Evolutionary conservation across 2,797 vertebrate species (phyloP).

Genomic region (Melanotaenia trifasciata): DNA sequence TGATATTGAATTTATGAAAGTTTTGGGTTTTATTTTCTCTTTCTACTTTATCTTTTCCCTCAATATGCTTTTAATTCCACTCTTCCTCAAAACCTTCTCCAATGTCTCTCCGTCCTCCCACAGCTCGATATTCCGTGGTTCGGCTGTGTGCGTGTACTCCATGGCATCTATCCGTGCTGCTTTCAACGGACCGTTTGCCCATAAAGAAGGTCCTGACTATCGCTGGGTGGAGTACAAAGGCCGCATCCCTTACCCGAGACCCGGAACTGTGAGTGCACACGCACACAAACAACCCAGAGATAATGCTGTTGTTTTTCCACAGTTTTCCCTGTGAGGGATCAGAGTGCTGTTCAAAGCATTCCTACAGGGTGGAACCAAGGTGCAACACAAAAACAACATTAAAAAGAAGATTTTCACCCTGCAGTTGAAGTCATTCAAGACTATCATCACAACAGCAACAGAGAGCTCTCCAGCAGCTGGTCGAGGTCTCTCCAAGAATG

Average conservation of each 20-base stretch:
- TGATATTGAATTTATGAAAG: neutral
- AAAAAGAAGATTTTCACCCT: neutral
- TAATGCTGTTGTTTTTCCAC: neutral
- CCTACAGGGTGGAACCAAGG: neutral
- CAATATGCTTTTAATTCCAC: accelerated
- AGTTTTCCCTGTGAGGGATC: neutral
- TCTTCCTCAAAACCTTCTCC: too few species aligned
- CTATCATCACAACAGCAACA: neutral
- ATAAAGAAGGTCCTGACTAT: slow-evolving; percentile 87
- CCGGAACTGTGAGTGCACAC: slow-evolving; percentile 84
- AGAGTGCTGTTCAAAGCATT: neutral
- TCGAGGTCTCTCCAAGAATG: neutral
- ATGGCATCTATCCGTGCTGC: slow-evolving; percentile 87
- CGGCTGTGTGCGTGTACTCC: slow-evolving; percentile 87
- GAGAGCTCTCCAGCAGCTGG: neutral
- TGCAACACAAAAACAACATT: neutral
- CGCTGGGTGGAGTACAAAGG: slow-evolving; percentile 90
- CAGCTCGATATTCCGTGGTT: slow-evolving; percentile 87
- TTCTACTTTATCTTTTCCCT: neutral
- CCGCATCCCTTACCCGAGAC: slow-evolving; percentile 88
- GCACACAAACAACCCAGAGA: neutral
- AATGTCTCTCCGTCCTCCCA: neutral
- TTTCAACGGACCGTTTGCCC: slow-evolving; percentile 89
- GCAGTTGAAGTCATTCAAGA: neutral
- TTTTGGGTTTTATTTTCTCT: neutral